Evolutionary conservation across 2,113 vertebrate species (phyloP), one percentile per base, ranked within the genome.

Genomic region (Barnardius zonarius): DNA sequence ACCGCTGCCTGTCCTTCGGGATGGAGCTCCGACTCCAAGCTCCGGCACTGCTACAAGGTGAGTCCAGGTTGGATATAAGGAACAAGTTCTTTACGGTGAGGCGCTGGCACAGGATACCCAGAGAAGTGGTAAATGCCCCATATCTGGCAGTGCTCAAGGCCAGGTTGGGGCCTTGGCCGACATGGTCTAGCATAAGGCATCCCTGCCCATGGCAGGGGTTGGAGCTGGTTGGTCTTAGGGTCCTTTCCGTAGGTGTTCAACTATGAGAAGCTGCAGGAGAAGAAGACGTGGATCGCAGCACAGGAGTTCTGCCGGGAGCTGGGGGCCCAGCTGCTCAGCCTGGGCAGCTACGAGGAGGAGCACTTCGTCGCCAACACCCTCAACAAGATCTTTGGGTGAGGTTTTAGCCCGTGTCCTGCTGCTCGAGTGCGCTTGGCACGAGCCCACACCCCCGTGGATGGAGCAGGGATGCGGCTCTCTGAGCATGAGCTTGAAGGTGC

Each of bases 31-130:
- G 97, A 97, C 92, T 96, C 96, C 96, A 98, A 98, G 74, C 98
- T 99, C 72, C 98, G 97, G 54, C 97, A 99, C 96, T 99, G 99
- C 94, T 99, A 99, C 97, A 99, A 99, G 99, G 99, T 99, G 83
- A 66, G 86, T 35, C 33, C 22, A 5, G 57, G 22, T 7, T 59
- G 33, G 57, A 10, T 59, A 35, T 35, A 59, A n/a, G 55, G 55
- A n/a, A 59, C 13, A n/a, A 59, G 55, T 9, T 59, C 20, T 10
- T n/a, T 15, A 59, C 13, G 6, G 13, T 59, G 33, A 59, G 9
- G 33, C 33, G 6, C 57, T n/a, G 57, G 33, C 57, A 15, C 57
- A n/a, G 33, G 12, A 12, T 57, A 18, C 31, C 12, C 31, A 22
- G 20, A n/a, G 57, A n/a, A 59, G 33, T 59, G 57, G 20, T 9